Conservation (phyloP, 2,888 invertebrate species). For the Dendrolimus houi region DNA sequence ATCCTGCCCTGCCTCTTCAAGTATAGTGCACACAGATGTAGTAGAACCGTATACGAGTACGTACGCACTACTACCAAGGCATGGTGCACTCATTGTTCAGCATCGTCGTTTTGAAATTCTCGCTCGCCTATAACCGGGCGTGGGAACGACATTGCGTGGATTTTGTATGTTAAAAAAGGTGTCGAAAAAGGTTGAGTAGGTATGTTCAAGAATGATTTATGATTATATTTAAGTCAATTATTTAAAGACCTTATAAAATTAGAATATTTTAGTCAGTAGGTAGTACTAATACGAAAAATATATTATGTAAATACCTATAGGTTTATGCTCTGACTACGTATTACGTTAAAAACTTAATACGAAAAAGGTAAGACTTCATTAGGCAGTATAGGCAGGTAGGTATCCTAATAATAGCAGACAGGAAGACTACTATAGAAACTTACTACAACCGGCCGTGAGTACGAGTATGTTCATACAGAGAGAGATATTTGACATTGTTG, state of each 20-base stretch:
- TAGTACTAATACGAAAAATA: no score
- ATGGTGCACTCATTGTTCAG: slow-evolving; percentile 60
- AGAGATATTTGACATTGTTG: not conserved
- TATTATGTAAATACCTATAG: no score
- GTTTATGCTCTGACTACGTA: not conserved
- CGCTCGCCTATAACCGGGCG: slow-evolving; percentile 50
- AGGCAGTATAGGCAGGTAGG: not conserved
- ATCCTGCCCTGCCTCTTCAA: not conserved
- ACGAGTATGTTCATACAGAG: not conserved
- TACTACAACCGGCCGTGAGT: not conserved
- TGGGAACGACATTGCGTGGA: slow-evolving; percentile 47
- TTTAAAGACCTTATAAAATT: no score
- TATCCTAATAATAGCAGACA: not conserved
- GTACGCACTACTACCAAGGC: slow-evolving; percentile 30
- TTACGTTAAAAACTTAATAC: not conserved
- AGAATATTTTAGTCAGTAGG: no score
- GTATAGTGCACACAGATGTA: not conserved
- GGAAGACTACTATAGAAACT: not conserved
- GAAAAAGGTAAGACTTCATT: not conserved
- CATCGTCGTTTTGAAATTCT: slow-evolving; percentile 51
- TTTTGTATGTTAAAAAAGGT: slow-evolving; percentile 12
- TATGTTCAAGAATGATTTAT: no score
- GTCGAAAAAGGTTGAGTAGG: not conserved
- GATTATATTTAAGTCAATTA: not conserved
- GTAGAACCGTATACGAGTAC: slow-evolving; percentile 18